Base-by-base conservation (phyloP, 2,113 vertebrate genomes). In the Ploceus nigricollis region DNA sequence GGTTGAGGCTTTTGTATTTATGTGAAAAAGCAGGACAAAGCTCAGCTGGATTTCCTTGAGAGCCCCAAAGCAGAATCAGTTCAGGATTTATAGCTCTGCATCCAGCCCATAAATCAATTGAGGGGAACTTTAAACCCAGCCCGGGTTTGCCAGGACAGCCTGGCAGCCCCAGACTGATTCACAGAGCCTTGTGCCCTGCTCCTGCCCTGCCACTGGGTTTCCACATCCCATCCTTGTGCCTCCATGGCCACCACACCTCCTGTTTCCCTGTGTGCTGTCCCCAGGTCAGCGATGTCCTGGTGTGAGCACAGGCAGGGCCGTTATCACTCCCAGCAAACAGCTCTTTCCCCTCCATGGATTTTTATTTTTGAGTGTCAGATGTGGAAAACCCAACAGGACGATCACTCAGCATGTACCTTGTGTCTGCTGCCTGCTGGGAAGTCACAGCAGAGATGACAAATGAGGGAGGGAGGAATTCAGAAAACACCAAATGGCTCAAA, bases 21-120 rank as follows among this genome's bases (percentile, higher is more conserved):
- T 81, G 71, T 28, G 10, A 56, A 86, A 64, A 94, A 92, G 71
- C 92, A 95, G 93, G 86, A 88, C 92, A 96, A 94, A 94, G 86
- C 94, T 96, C 93, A 96, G 96, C 94, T 95, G 93, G 94, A 92
- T 69, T 88, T 73, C 71, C 28, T 37, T 58, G 56, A n/a, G 92
- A 86, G 72, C 82, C 79, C 60, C 76, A n/a, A 2, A 27, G 77
- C 82, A 56, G 92, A 72, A 65, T 2, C 21, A 51, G 47, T 3
- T 3, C 47, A 77, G 90, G 82, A 87, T 93, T 90, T 56, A 24
- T 6, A 90, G 85, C 56, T 78, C 92, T 91, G 84, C 71, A 60
- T 51, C 54, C 94, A 96, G 85, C 66, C 79, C 94, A 75, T 87
- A 78, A 96, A 97, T 96, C 94, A 91, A 3, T 3, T 13, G 70